Base-by-base conservation (phyloP, 1,140 invertebrate species). In the Drosophila setifemur region DNA sequence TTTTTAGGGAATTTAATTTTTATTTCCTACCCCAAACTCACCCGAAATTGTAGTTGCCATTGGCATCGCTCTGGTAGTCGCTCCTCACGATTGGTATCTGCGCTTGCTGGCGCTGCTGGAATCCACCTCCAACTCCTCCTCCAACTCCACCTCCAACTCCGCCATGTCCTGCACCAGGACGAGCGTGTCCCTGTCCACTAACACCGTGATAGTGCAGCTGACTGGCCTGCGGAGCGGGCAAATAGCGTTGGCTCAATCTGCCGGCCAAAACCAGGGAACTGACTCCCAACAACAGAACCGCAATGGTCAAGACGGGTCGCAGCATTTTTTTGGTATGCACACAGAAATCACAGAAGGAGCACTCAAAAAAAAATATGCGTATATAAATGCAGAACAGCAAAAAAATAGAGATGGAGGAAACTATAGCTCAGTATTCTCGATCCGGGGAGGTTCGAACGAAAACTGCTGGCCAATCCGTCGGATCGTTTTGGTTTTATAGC, bases 41-140 rank as follows among this genome's bases (percentile, higher is more conserved):
- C 92, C 92, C 92, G 67, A 93, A 93, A 90, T 92, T 93, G 71
- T 93, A 93, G 81, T 91, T 92, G 64, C 92, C 92, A 54, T 92
- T 91, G 53, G 92, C 91, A 54, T 92, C 91, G 35, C 91, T 90
- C 39, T 77, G 89, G 43, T 92, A 92, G 52, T 92, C 92, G 66
- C 92, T 92, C 72, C 93, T 91, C 42, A 93, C 91, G 18, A 93
- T 90, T n/a, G 92, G 79, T 4, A 92, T 87, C 19, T 90, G 91
- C 0, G 91, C 42, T 45, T 77, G 79, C 23, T 35, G 52, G 14
- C 53, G 48, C 28, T 44, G 49, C 23, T 70, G 29, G n/a, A 33
- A 57, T 5, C 55, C 48, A 1, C 48, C 28, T 3, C 23, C 76
- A 4, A 11, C 26, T 3, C 29, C 58, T 3, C 4, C 33, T 5